Conservation (phyloP, 2,113 vertebrate genomes). For the Cochlearius cochlearius region DNA sequence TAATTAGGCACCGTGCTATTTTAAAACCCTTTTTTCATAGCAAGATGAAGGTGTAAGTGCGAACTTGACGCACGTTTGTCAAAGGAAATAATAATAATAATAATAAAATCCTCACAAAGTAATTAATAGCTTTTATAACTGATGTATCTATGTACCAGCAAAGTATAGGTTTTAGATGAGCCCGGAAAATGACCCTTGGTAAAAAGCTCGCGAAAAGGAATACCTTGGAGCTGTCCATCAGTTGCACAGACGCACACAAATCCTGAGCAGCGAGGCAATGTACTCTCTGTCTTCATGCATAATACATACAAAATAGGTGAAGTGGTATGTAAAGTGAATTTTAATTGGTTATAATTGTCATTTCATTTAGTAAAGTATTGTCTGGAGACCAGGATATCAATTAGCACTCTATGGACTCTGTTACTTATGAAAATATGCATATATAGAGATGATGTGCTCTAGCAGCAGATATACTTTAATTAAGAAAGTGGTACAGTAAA, state of each 20-base stretch:
- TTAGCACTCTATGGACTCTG: conserved; percentile 83
- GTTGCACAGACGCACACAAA: conserved; percentile 71
- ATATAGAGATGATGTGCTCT: conserved; percentile 76
- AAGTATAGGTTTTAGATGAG: conserved; percentile 66
- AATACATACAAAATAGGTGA: conserved; percentile 86
- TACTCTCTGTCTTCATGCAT: conserved; percentile 81
- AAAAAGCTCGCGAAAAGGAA: conserved; percentile 53
- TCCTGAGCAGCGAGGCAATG: conserved; percentile 75
- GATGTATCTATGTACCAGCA: conserved; percentile 38
- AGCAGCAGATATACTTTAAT: conserved; percentile 81
- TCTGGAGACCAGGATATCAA: conserved; percentile 87
- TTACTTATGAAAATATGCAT: conserved; percentile 85
- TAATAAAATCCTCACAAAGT: conserved; percentile 29
- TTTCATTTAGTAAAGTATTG: conserved; percentile 89
- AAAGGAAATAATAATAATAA: conserved; percentile 52
- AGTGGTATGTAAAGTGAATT: conserved; percentile 87
- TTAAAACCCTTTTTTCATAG: conserved; percentile 12
- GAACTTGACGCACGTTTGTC: conserved; percentile 43
- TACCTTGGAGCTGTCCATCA: conserved; percentile 81
- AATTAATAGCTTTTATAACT: conserved; percentile 58
- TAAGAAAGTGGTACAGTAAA: conserved; percentile 82
- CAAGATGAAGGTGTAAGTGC: conserved; percentile 23
- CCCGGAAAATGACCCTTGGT: conserved; percentile 61
- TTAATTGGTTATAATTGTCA: conserved; percentile 90
- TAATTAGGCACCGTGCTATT: conserved; percentile 52